phyloP scores from a whole-genome alignment of 2,797 vertebrate genomes.

The Threskiornis aethiopicus region DNA sequence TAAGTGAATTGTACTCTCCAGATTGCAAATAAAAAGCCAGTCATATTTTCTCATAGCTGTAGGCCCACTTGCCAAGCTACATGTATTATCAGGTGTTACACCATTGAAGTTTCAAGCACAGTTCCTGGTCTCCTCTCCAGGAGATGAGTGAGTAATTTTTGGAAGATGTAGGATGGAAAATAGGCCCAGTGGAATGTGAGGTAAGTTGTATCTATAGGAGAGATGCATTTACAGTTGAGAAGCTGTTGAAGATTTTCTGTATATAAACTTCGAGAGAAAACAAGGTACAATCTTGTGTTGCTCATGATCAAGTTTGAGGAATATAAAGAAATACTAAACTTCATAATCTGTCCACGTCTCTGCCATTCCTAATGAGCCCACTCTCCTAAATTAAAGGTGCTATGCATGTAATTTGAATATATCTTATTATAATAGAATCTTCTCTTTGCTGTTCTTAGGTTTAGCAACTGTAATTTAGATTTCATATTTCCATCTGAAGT shows the following conservation, averaged over 20 bases:
- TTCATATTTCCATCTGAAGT: constrained; percentile 34
- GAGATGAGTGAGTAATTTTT: background rate
- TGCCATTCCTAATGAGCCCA: background rate
- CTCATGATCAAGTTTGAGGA: background rate
- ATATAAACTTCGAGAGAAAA: background rate
- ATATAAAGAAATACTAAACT: background rate
- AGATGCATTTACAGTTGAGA: background rate
- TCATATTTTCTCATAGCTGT: background rate
- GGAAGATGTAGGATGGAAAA: background rate
- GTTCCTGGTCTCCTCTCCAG: background rate
- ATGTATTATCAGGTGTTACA: background rate
- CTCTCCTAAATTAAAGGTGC: background rate
- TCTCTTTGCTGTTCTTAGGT: background rate
- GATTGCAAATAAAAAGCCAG: background rate
- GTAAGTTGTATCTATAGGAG: background rate
- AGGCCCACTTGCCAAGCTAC: background rate
- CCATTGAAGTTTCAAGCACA: background rate
- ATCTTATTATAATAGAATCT: background rate
- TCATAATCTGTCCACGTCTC: background rate
- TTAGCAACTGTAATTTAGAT: constrained; percentile 50
- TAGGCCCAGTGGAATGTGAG: rapidly evolving
- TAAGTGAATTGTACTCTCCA: background rate
- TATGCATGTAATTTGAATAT: constrained; percentile 6
- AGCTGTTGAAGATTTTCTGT: background rate
- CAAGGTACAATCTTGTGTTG: background rate